A percentile compares a stretch with the other conserved stretches of the same genome.
These are phyloP conservation scores for Eutrigla gurnardus DNA, from an alignment of 2,797 vertebrate genomes.

Conservation along the genomic window DNA sequence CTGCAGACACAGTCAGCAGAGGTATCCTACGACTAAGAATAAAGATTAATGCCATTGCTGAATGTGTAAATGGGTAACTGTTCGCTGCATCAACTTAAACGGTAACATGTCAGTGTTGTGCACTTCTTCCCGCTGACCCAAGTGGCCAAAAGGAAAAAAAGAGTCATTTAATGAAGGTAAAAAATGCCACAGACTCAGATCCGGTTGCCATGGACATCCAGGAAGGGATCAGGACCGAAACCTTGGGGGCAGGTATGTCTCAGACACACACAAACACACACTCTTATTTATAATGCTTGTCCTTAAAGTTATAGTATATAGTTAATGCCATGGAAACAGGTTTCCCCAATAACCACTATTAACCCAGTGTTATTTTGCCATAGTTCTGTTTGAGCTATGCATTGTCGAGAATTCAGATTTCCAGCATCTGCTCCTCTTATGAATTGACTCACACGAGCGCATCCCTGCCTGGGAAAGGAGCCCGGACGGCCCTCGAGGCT, in stretches of 20 bases:
- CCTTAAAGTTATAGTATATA: not conserved
- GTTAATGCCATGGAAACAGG: not conserved
- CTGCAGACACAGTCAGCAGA: not conserved
- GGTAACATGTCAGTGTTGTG: not conserved
- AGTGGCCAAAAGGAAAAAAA: not conserved
- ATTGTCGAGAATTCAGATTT: not conserved
- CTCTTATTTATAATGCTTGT: not conserved
- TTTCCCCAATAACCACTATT: not conserved
- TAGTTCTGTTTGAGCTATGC: not conserved
- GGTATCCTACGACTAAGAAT: not conserved
- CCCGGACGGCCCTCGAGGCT: constrained; percentile 52
- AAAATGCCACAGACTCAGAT: not conserved
- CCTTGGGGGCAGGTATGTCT: not conserved
- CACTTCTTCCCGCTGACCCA: not conserved
- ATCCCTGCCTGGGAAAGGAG: constrained; percentile 47
- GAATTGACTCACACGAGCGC: constrained; percentile 13
- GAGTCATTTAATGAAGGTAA: not conserved
- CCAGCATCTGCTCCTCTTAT: constrained; percentile 8
- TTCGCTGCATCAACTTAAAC: not conserved
- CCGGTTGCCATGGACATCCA: not conserved
- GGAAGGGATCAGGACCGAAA: not conserved
- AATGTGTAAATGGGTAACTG: not conserved
- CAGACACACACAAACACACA: not conserved
- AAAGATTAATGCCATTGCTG: not conserved
- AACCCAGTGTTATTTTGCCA: not conserved